phyloP scores from a whole-genome alignment of 2,113 vertebrate species.

The Cercocebus atys region DNA sequence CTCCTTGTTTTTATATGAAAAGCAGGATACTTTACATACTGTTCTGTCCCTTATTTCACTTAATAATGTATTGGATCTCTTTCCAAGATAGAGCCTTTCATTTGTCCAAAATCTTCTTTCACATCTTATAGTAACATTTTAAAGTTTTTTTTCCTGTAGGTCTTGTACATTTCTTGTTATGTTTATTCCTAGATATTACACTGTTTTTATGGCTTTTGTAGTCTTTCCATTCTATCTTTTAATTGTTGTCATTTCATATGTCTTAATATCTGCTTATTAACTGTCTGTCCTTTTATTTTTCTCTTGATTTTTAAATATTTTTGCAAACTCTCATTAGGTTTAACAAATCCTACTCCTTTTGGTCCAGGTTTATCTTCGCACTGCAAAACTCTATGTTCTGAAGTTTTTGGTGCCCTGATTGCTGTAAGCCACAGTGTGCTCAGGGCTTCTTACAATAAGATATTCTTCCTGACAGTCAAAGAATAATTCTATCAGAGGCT shows the following conservation, averaged over 20 bases:
- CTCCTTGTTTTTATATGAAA: not conserved
- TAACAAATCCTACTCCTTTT: not conserved
- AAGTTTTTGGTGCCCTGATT: not conserved
- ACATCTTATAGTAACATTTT: not conserved
- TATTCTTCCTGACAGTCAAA: not conserved
- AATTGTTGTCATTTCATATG: not conserved
- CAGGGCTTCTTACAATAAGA: not conserved
- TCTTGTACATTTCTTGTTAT: not conserved
- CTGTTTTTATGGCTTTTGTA: not conserved
- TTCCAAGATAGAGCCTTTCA: not conserved
- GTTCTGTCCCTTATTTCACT: not conserved
- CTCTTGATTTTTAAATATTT: conserved; percentile 21
- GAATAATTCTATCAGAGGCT: not conserved
- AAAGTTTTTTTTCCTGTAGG: not conserved
- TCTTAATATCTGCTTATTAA: not conserved
- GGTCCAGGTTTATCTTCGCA: not conserved
- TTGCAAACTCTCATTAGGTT: not conserved
- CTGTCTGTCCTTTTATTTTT: not conserved
- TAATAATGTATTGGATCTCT: not conserved
- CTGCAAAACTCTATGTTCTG: not conserved
- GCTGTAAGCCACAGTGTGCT: not conserved
- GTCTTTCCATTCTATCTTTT: not conserved
- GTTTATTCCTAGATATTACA: not conserved
- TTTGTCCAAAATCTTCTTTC: not conserved
- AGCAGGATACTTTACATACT: not conserved